A percentile compares a stretch with the other conserved stretches of the same genome.
phyloP scores from a whole-genome alignment of 2,113 vertebrate species.

The Acrocephalus kingi region DNA sequence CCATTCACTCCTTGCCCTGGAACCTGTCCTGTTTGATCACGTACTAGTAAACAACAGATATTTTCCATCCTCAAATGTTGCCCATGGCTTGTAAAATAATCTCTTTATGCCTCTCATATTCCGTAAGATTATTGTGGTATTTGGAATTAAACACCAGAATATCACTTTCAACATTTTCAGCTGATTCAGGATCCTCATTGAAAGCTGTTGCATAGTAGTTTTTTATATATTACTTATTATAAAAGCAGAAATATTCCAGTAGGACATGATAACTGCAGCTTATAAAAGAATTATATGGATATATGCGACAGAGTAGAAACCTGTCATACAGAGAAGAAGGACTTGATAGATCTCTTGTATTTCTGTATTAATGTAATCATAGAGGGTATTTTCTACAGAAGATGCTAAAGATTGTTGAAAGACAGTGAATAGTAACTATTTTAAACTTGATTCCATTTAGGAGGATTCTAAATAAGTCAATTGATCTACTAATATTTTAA shows the following conservation, averaged over 20 bases:
- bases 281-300: neutral
- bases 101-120: neutral
- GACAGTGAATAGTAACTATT: neutral
- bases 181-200: neutral
- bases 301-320: neutral
- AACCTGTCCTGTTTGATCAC: neutral
- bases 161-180: neutral
- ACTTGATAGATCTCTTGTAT: neutral
- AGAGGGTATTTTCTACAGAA: neutral
- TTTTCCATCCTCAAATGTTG: neutral
- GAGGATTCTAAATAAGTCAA: neutral
- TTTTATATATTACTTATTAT: neutral
- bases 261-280: neutral
- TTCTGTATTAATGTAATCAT: neutral
- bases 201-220: neutral
- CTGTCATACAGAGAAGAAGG: neutral
- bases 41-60: neutral
- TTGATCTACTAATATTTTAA: neutral
- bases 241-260: neutral
- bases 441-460: neutral
- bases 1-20: neutral
- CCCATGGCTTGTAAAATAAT: neutral
- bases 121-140: neutral
- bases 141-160: slow-evolving; percentile 12
- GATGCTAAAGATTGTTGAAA: neutral